These are phyloP conservation scores for Netelia melanura DNA, from an alignment of 2,888 invertebrate genomes.

Conservation along the genomic window DNA sequence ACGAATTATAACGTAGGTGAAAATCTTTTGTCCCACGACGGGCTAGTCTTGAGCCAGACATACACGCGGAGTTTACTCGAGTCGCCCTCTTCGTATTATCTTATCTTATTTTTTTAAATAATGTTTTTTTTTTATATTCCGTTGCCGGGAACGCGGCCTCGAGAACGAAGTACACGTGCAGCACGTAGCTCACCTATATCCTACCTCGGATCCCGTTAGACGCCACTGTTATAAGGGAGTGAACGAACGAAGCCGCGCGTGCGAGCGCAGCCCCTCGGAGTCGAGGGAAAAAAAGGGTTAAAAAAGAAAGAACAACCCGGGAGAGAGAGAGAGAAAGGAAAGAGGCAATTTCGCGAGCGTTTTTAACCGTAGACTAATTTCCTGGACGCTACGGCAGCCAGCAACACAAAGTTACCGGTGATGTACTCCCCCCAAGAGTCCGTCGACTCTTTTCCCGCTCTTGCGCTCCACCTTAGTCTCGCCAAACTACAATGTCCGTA, in stretches of 20 bases:
- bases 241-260: conserved; percentile 51
- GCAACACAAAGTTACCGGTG: conserved; percentile 77
- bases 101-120: conserved; percentile 37
- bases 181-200: conserved; percentile 49
- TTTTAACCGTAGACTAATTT: conserved; percentile 81
- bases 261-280: conserved; percentile 23
- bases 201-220: conserved; percentile 14
- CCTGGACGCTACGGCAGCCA: conserved; percentile 71
- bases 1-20: no score
- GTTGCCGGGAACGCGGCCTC: conserved; percentile 20
- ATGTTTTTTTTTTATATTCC: conserved; percentile 10
- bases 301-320: conserved; percentile 25
- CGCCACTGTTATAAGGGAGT: conserved; percentile 16
- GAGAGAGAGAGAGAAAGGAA: conserved; percentile 51
- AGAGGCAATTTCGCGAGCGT: conserved; percentile 68
- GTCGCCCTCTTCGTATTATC: conserved; percentile 23
- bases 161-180: conserved; percentile 18
- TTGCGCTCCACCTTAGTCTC: conserved; percentile 29
- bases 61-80: no score
- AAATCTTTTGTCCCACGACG: no score
- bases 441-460: conserved; percentile 48
- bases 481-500: conserved; percentile 34
- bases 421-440: conserved; percentile 79
- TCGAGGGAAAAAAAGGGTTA: conserved; percentile 28
- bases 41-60: no score